Conservation (phyloP, 2,797 vertebrate genomes). For the Spinus pinus region DNA sequence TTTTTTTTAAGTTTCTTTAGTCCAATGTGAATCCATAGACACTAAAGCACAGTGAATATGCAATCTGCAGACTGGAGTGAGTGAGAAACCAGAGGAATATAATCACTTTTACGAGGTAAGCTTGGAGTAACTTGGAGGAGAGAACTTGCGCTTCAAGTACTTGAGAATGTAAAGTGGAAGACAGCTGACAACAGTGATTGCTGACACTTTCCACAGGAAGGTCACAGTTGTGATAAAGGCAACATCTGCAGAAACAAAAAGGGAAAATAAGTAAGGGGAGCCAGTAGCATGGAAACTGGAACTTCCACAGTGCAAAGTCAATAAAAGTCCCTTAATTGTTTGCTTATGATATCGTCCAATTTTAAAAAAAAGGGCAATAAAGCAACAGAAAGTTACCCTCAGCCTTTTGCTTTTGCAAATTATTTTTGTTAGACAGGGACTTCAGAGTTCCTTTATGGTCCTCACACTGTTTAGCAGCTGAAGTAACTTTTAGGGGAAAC, state of each 20-base stretch:
- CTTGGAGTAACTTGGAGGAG: conserved; percentile 97
- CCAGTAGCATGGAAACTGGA: neutral
- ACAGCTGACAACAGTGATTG: conserved; percentile 96
- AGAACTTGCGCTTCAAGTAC: conserved; percentile 96
- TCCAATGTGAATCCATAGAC: conserved; percentile 42
- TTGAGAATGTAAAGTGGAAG: conserved; percentile 98
- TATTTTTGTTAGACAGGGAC: neutral
- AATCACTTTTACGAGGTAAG: conserved; percentile 84
- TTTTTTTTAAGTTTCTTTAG: neutral
- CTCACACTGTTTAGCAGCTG: neutral
- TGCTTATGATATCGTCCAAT: neutral
- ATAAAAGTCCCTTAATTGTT: neutral
- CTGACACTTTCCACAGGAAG: conserved; percentile 97
- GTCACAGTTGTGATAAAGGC: conserved; percentile 91
- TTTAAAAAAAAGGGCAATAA: neutral
- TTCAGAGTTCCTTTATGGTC: neutral
- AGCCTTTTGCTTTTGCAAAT: neutral
- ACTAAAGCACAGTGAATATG: conserved; percentile 50
- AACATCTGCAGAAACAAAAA: conserved; percentile 79
- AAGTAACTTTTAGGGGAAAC: neutral
- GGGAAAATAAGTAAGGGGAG: neutral
- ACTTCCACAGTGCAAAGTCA: neutral
- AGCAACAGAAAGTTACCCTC: neutral
- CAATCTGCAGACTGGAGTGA: neutral
- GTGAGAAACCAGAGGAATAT: neutral